Base-by-base conservation (phyloP, 1,140 invertebrate species). In the Cotesia typhae region DNA sequence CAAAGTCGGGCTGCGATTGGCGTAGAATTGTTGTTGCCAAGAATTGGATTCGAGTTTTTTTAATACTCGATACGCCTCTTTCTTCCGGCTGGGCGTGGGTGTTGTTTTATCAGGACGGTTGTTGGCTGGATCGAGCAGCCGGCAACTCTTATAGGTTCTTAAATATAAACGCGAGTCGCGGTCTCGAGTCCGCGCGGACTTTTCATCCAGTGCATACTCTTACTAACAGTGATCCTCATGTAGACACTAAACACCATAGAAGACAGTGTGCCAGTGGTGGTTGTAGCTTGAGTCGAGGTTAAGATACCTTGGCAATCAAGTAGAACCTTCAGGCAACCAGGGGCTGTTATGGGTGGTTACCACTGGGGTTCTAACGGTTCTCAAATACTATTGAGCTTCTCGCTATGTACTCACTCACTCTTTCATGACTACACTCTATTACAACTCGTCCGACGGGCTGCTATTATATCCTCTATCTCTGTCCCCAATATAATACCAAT, bases 231-330 rank as follows among this genome's bases (percentile, higher is more conserved):
- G 28, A 28, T 28, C 28, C 28, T 28, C 28, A 28, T 28, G 28
- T 28, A 28, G 28, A 28, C 28, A 28, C 28, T 28, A 28, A 1
- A 28, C 28, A 28, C 28, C 28, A 28, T 28, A 28, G 28, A 28
- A 28, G 28, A 28, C 28, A 28, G 28, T 28, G 28, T 28, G 28
- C 57, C 14, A 28, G 5, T 35, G 9, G 5, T 57, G 38, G 36
- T 55, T 47, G 14, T 4, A 41, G 67, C 53, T 36, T 53, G 47
- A 68, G 52, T 64, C 67, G 84, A 84, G 84, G 83, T 85, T 84
- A 86, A 86, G 84, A 85, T 83, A 83, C 84, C 83, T 84, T 80
- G 82, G 85, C 85, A 86, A 86, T 87, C 85, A 86, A 87, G 85
- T 87, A 86, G 85, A 87, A 86, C 85, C 84, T 86, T 81, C 79